phyloP scores from a whole-genome alignment of 2,888 invertebrate genomes.

The Psylliodes chrysocephalus region DNA sequence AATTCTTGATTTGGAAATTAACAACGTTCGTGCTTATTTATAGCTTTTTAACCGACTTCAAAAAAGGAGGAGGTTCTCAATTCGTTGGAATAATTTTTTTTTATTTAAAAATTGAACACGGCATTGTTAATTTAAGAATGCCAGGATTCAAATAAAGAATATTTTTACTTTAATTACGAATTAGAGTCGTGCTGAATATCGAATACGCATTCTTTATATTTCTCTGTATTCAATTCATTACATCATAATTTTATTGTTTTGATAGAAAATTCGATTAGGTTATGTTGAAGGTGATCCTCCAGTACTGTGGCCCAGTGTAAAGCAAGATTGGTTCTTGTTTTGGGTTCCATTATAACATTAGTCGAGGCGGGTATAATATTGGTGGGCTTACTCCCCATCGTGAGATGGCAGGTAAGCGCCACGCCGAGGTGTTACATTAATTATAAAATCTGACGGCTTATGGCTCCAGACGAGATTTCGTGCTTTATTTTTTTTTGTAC shows the following conservation, averaged over 20 bases:
- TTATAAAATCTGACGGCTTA: slow-evolving; percentile 58
- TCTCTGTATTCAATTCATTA: too few relatives aligned
- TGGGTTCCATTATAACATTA: slow-evolving; percentile 14
- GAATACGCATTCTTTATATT: too few relatives aligned
- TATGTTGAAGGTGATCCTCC: not conserved
- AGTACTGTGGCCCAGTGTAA: not conserved
- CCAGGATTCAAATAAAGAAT: too few relatives aligned
- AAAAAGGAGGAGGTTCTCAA: too few relatives aligned
- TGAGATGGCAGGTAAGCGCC: slow-evolving; percentile 44
- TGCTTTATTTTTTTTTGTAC: slow-evolving; percentile 33
- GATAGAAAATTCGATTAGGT: slow-evolving; percentile 2
- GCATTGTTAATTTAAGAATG: too few relatives aligned
- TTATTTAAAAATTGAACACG: too few relatives aligned
- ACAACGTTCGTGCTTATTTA: too few relatives aligned
- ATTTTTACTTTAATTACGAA: too few relatives aligned
- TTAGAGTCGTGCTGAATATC: too few relatives aligned
- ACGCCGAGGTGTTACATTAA: slow-evolving; percentile 58
- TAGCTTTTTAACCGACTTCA: too few relatives aligned
- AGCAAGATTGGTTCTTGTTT: not conserved
- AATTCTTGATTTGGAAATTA: too few relatives aligned
- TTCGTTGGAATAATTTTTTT: too few relatives aligned
- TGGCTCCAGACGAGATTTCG: slow-evolving; percentile 56
- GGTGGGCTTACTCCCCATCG: slow-evolving; percentile 23
- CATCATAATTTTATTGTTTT: not conserved
- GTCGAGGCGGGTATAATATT: slow-evolving; percentile 16